A percentile compares a stretch with the other conserved stretches of the same genome.
These are phyloP conservation scores for Cardinalis cardinalis DNA, from an alignment of 2,113 vertebrate genomes.

Conservation along the genomic window DNA sequence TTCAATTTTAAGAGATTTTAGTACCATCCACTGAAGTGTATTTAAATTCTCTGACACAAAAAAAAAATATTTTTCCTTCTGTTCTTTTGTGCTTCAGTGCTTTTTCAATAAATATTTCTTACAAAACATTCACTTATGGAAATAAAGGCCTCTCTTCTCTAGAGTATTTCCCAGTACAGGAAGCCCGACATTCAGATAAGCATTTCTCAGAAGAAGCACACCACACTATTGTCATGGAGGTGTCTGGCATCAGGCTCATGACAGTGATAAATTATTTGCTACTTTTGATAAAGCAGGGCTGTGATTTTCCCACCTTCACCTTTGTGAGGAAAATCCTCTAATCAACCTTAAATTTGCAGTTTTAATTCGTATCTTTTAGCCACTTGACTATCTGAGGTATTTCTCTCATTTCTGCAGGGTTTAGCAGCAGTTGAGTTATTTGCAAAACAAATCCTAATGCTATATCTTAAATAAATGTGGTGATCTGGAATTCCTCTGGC, in stretches of 20 bases:
- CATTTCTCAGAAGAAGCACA: neutral
- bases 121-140: neutral
- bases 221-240: too few species aligned
- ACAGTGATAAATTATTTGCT: neutral
- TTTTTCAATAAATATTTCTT: neutral
- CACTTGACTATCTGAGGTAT: neutral
- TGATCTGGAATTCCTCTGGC: neutral
- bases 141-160: neutral
- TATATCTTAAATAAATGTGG: neutral
- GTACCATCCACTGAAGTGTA: neutral
- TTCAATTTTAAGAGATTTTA: neutral
- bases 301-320: neutral
- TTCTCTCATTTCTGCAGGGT: neutral
- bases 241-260: neutral
- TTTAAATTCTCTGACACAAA: neutral
- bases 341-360: neutral
- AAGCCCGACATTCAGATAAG: neutral
- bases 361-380: neutral
- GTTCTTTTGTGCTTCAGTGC: neutral
- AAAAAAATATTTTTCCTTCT: neutral
- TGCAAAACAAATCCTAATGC: neutral
- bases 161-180: neutral
- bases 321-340: neutral
- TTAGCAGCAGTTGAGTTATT: neutral
- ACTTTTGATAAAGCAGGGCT: neutral